Conservation (phyloP, 2,797 vertebrate species). For the Erithacus rubecula region DNA sequence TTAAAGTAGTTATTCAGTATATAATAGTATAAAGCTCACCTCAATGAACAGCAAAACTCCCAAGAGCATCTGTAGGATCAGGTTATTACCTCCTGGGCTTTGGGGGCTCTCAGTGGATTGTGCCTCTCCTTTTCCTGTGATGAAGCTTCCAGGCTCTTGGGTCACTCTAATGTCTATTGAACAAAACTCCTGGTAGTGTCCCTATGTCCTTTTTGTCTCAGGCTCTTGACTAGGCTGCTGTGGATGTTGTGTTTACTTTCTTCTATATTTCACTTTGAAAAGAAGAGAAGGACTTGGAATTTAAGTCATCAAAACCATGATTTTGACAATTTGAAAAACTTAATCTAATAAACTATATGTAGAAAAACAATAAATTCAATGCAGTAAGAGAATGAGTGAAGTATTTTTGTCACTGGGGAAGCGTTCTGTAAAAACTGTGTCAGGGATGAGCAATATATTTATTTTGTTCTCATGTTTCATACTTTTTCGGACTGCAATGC, state of each 20-base stretch:
- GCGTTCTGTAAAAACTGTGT: background rate
- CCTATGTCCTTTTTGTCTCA: background rate
- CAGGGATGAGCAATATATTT: background rate
- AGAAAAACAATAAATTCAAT: background rate
- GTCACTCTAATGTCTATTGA: background rate
- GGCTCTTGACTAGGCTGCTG: background rate
- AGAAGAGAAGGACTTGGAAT: background rate
- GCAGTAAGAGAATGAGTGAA: background rate
- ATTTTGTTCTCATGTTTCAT: background rate
- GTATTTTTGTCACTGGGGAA: background rate
- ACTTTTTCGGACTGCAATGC: background rate
- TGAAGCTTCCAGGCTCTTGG: background rate
- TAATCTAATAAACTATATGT: background rate
- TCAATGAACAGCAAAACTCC: background rate
- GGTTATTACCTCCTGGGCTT: background rate
- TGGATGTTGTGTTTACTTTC: background rate
- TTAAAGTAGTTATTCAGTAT: background rate
- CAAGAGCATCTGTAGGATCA: background rate
- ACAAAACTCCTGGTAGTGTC: fast-evolving
- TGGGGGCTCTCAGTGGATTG: background rate
- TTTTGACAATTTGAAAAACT: background rate
- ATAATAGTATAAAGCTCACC: background rate
- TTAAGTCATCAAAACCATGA: background rate
- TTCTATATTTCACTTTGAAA: background rate
- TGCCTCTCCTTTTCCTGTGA: background rate